phyloP scores from a whole-genome alignment of 2,797 vertebrate genomes.

The Rhabdophis nuchalis region DNA sequence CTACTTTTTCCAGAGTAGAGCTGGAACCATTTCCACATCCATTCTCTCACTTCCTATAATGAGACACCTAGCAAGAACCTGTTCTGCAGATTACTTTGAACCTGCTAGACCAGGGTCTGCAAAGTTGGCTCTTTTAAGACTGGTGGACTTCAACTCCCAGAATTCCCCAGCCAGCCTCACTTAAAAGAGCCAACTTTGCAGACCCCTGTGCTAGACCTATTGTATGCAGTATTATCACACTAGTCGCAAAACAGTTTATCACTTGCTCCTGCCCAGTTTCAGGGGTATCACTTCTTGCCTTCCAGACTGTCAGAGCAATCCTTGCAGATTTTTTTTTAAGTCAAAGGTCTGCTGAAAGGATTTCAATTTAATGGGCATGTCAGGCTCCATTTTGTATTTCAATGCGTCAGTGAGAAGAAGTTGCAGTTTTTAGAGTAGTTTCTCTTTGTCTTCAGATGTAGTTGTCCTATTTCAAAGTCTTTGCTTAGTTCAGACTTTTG shows the following conservation, averaged over 20 bases:
- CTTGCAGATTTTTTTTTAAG: rapidly evolving
- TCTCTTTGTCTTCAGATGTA: neutral
- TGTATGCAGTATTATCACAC: neutral
- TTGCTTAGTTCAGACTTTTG: neutral
- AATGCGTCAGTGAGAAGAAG: rapidly evolving
- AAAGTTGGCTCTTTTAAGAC: no score
- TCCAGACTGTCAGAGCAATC: neutral
- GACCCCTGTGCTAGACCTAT: no score
- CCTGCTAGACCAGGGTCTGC: no score
- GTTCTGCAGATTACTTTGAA: neutral
- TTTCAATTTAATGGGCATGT: neutral
- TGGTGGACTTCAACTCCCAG: no score
- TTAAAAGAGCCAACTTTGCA: no score
- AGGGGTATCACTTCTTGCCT: neutral
- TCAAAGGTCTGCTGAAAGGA: neutral
- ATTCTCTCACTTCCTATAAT: neutral
- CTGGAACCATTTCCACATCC: neutral
- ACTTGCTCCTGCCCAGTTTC: neutral
- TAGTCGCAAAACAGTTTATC: neutral
- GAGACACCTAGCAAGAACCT: neutral
- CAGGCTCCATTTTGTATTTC: neutral
- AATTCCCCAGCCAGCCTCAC: no score
- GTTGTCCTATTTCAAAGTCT: neutral
- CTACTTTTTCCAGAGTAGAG: neutral
- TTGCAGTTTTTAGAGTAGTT: neutral